Base-by-base conservation (phyloP, 1,140 invertebrate species). In the Leptoteleia sp. region DNA sequence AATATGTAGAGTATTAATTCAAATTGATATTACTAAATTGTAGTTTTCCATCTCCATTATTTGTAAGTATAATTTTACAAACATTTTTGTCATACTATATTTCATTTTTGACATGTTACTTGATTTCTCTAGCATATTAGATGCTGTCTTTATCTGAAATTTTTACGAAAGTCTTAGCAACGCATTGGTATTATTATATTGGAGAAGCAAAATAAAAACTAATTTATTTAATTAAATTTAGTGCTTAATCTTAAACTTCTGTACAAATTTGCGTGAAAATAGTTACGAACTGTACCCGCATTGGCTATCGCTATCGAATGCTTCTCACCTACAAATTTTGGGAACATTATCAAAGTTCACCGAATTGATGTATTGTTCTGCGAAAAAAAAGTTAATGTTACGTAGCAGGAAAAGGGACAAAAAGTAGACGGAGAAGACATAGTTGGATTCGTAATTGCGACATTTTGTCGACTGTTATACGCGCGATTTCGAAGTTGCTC, bases 401-500 rank as follows among this genome's bases (percentile, higher is more conserved):
- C 9, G 11, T 12, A 0, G n/a, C 4, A 31, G 38, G n/a, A n/a
- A n/a, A n/a, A n/a, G 27, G 19, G 19, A 22, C 2, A 42, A 54
- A 72, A 73, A 73, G 11, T 54, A 45, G 22, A 0, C 13, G 5
- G 17, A 6, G 27, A 55, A 47, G 33, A 50, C 22, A 50, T 73
- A 59, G 59, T 50, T 59, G 55, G 55, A 72, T 72, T 72, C 48
- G 68, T 72, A 62, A 72, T 72, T 62, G 47, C 57, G 55, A 62
- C 57, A 62, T 72, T 72, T 62, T 55, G 68, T 55, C 48, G 55
- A 35, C 31, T 55, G 68, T 62, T 71, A 62, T 72, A 72, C 48
- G 54, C 45, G 47, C 54, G 68, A 73, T 73, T 61, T 50, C 27
- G 17, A 73, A 73, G 70, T 73, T 73, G 48, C 57, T 57, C 50